Percentiles rank a stretch among this genome's conserved stretches.
Conservation (phyloP, 1,140 invertebrate species). For the Ruditapes philippinarum region DNA sequence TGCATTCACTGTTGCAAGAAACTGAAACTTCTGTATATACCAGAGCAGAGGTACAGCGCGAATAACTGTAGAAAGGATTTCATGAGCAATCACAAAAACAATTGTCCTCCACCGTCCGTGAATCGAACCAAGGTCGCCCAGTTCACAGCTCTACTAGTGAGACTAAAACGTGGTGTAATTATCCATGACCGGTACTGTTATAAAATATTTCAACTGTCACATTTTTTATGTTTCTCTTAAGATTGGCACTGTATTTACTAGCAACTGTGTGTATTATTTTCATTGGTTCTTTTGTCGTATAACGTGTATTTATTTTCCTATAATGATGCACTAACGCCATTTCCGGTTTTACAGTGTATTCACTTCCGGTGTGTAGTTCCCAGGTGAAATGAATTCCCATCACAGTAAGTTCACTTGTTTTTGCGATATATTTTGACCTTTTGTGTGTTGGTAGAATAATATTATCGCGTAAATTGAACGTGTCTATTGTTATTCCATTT, state of each 20-base stretch:
- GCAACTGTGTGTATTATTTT: not conserved
- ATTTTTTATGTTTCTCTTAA: not conserved
- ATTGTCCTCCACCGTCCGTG: too few relatives aligned
- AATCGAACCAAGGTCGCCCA: too few relatives aligned
- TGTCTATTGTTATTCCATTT: not conserved
- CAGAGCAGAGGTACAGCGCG: too few relatives aligned
- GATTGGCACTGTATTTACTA: not conserved
- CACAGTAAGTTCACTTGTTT: not conserved
- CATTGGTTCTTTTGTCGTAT: not conserved
- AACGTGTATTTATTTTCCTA: not conserved
- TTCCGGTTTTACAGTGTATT: not conserved
- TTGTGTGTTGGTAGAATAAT: not conserved
- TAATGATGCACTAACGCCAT: constrained; percentile 5
- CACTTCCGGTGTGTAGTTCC: not conserved
- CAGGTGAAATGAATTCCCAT: not conserved
- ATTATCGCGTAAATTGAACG: not conserved
- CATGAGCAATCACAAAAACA: too few relatives aligned
- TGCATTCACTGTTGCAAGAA: too few relatives aligned
- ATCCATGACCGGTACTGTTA: too few relatives aligned
- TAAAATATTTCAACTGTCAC: not conserved
- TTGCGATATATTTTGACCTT: constrained; percentile 31
- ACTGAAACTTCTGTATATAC: too few relatives aligned
- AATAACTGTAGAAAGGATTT: too few relatives aligned
- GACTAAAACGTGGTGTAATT: too few relatives aligned
- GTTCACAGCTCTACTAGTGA: too few relatives aligned